phyloP scores from a whole-genome alignment of 2,888 invertebrate genomes.

The Formica aserva region DNA sequence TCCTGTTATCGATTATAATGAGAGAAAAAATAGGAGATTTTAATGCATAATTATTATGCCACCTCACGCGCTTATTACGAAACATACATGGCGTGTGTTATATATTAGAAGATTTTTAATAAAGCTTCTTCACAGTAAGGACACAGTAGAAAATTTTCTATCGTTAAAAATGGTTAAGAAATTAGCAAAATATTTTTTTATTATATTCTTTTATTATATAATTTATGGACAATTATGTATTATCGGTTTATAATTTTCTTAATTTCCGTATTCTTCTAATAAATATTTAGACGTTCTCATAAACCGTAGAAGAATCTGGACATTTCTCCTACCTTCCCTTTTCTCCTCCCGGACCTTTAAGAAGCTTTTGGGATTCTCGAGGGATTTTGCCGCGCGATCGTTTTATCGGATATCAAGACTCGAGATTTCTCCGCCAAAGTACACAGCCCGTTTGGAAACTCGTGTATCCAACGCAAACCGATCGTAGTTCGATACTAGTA shows the following conservation, averaged over 20 bases:
- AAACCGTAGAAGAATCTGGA: conserved; percentile 41
- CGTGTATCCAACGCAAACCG: conserved; percentile 60
- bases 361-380: conserved; percentile 61
- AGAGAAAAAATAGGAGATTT: conserved; percentile 66
- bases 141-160: neutral
- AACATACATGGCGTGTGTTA: neutral
- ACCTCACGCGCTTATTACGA: neutral
- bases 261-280: conserved; percentile 1
- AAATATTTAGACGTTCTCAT: neutral
- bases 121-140: neutral
- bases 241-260: neutral
- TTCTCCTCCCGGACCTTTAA: conserved; percentile 47
- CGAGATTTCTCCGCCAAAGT: conserved; percentile 59
- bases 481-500: conserved; percentile 51
- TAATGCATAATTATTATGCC: conserved; percentile 55
- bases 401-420: conserved; percentile 65
- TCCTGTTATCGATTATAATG: conserved; percentile 69
- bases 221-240: neutral
- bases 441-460: conserved; percentile 60
- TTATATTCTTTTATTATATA: neutral
- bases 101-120: neutral
- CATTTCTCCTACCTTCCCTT: neutral
- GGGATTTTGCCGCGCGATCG: conserved; percentile 56
- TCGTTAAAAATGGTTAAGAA: neutral
- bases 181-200: neutral